phyloP scores from a whole-genome alignment of 92 coral and sea anemone species.

The Ricordea florida region DNA sequence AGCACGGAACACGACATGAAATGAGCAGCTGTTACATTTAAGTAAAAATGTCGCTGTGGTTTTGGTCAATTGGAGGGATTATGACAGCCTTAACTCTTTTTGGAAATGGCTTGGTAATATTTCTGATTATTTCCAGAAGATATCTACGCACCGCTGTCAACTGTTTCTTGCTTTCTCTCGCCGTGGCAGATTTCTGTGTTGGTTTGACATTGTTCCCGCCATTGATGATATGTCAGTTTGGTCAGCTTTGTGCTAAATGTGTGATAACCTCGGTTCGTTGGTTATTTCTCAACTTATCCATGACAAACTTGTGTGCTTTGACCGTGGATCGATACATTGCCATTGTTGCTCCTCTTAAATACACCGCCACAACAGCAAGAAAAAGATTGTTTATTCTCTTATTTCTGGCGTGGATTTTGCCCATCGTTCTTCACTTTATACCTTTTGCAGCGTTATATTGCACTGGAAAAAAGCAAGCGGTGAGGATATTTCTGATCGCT shows the following conservation, averaged over 20 bases:
- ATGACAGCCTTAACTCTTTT: not conserved
- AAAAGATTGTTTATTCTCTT: conserved; percentile 38
- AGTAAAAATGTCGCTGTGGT: no score
- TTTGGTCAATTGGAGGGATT: not conserved
- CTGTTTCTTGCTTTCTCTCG: conserved; percentile 4
- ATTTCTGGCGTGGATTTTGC: conserved; percentile 26
- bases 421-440: conserved; percentile 12
- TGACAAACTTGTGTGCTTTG: conserved; percentile 46
- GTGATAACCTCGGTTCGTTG: not conserved
- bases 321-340: conserved; percentile 74
- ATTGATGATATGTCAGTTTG: not conserved
- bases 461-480: not conserved
- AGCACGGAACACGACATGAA: no score
- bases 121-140: not conserved
- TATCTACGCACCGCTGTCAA: not conserved
- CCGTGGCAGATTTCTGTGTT: conserved; percentile 12
- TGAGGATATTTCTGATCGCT: not conserved
- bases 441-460: conserved; percentile 8
- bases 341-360: conserved; percentile 51
- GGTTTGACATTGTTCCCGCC: not conserved
- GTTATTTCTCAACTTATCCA: conserved; percentile 7
- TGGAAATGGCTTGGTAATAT: not conserved
- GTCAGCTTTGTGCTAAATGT: not conserved
- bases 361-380: conserved; percentile 29
- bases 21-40: no score